Evolutionary conservation across 2,888 invertebrate species (phyloP).

Genomic region (Himalopsyche kuldschensis): DNA sequence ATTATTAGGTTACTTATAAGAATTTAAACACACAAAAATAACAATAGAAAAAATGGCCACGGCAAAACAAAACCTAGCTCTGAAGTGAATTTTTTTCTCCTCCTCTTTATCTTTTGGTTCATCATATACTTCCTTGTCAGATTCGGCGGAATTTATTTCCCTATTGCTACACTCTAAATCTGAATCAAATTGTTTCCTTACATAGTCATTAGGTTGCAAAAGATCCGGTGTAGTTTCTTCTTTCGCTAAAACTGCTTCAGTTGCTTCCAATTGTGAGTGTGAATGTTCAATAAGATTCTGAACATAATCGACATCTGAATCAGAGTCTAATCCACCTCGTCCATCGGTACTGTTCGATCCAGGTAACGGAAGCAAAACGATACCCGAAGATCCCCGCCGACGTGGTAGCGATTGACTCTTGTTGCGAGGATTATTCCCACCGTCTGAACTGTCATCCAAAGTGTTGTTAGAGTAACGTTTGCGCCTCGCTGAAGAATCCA

Average conservation of each 20-base stretch:
- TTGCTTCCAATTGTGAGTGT: conserved; percentile 62
- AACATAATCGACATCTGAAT: conserved; percentile 69
- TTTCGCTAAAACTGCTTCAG: conserved; percentile 61
- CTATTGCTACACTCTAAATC: conserved; percentile 43
- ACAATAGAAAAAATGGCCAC: conserved; percentile 57
- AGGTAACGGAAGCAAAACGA: conserved; percentile 44
- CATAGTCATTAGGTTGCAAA: conserved; percentile 57
- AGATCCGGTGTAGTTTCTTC: conserved; percentile 56
- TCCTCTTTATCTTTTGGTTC: conserved; percentile 43
- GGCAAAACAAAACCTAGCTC: conserved; percentile 54
- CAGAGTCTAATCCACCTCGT: conserved; percentile 56
- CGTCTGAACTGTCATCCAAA: conserved; percentile 44
- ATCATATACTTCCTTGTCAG: conserved; percentile 44
- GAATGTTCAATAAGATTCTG: conserved; percentile 67
- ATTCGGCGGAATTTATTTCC: conserved; percentile 41
- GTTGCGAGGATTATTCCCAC: conserved; percentile 37
- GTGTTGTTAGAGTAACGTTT: conserved; percentile 55
- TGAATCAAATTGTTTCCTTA: conserved; percentile 55
- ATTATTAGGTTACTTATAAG: conserved; percentile 50
- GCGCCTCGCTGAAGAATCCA: conserved; percentile 53
- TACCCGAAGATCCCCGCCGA: conserved; percentile 28
- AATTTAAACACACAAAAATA: conserved; percentile 55
- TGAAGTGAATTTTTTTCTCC: conserved; percentile 49
- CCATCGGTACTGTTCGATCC: conserved; percentile 46
- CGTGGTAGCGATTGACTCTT: conserved; percentile 25